Evolutionary conservation across 2,888 invertebrate species (phyloP).

Genomic region (Merodon equestris): DNA sequence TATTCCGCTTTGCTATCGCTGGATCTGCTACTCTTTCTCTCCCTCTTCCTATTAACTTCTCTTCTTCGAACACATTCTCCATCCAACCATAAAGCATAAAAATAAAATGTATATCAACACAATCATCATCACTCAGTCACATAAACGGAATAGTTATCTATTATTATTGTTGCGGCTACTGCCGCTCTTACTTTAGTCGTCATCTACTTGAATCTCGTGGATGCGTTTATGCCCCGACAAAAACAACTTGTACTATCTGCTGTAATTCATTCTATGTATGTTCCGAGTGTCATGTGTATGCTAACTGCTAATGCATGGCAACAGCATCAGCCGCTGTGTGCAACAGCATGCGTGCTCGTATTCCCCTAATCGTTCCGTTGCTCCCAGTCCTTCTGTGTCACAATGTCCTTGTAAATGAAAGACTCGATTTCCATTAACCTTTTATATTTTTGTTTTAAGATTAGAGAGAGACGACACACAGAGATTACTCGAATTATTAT

Average conservation of each 20-base stretch:
- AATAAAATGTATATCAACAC: conserved; percentile 48
- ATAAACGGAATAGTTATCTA: conserved; percentile 38
- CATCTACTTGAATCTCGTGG: not conserved
- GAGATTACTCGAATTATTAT: too few species aligned
- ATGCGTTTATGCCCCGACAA: not conserved
- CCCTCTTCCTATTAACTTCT: too few species aligned
- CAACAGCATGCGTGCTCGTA: not conserved
- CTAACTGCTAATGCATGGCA: not conserved
- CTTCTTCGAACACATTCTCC: not conserved
- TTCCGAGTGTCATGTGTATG: not conserved
- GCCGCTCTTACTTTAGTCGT: not conserved
- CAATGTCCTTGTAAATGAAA: too few species aligned
- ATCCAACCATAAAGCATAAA: conserved; percentile 13
- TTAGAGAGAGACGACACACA: too few species aligned
- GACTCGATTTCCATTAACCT: too few species aligned
- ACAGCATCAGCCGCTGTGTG: not conserved
- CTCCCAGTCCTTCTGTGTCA: too few species aligned
- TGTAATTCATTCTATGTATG: not conserved
- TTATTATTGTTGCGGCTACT: not conserved
- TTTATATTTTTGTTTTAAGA: too few species aligned
- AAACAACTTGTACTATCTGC: not conserved
- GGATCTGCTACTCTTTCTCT: too few species aligned
- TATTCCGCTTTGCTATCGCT: too few species aligned
- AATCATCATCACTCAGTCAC: conserved; percentile 41
- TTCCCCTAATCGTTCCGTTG: too few species aligned